Conservation (phyloP, 2,888 invertebrate species). For the Nasonia oneida region DNA sequence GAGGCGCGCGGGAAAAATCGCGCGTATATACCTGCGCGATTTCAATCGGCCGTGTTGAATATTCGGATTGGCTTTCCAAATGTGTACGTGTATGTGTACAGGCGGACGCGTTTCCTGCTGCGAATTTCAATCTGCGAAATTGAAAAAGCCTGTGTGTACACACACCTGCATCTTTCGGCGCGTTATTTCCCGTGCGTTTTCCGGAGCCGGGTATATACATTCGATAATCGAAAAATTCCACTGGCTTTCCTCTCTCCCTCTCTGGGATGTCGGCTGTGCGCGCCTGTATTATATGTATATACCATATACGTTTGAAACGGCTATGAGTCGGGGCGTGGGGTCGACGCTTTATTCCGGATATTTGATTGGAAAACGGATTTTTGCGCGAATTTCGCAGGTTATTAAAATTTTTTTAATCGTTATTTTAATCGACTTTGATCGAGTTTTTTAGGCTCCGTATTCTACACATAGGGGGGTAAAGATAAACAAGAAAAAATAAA, state of each 20-base stretch:
- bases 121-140: slow-evolving; percentile 62
- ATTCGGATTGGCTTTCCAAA: slow-evolving; percentile 59
- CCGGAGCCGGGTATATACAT: neutral
- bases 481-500: slow-evolving; percentile 9
- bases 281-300: slow-evolving; percentile 24
- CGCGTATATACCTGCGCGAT: slow-evolving; percentile 23
- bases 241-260: neutral
- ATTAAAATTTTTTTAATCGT: neutral
- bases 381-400: neutral
- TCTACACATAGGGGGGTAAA: neutral
- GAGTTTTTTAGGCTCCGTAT: neutral
- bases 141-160: slow-evolving; percentile 54
- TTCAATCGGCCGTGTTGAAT: slow-evolving; percentile 59
- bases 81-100: slow-evolving; percentile 8
- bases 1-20: slow-evolving; percentile 30
- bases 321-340: slow-evolving; percentile 14
- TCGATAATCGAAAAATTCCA: slow-evolving; percentile 56
- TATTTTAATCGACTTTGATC: neutral
- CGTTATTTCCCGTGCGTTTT: slow-evolving; percentile 50
- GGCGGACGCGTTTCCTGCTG: slow-evolving; percentile 34
- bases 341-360: slow-evolving; percentile 2
- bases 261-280: neutral
- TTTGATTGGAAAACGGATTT: slow-evolving; percentile 8
- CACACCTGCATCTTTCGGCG: slow-evolving; percentile 36
- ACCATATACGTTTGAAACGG: slow-evolving; percentile 32